Evolutionary conservation across 2,888 invertebrate genomes (phyloP).

Genomic region (Hyposoter dolosus): DNA sequence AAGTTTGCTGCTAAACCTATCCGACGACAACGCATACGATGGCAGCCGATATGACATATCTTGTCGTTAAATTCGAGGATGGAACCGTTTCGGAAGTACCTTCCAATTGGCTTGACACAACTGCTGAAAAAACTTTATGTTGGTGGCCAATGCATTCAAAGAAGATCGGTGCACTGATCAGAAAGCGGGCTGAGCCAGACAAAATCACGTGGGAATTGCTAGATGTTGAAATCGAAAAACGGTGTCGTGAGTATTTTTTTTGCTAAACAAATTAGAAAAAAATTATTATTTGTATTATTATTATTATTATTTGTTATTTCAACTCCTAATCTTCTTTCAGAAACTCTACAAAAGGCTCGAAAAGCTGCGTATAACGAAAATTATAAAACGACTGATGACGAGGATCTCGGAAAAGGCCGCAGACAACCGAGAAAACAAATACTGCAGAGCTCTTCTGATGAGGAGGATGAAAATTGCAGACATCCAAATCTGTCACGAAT

Average conservation of each 20-base stretch:
- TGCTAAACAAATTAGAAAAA: slow-evolving; percentile 1
- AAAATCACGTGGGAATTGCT: slow-evolving; percentile 37
- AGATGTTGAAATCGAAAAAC: slow-evolving; percentile 22
- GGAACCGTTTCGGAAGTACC: slow-evolving; percentile 32
- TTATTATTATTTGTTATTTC: slow-evolving; percentile 13
- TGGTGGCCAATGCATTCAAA: slow-evolving; percentile 26
- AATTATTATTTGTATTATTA: neutral
- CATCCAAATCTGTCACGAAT: slow-evolving; percentile 6
- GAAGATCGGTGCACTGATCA: slow-evolving; percentile 18
- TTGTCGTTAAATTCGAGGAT: slow-evolving; percentile 38
- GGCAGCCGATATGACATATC: slow-evolving; percentile 34
- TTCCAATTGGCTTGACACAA: slow-evolving; percentile 35
- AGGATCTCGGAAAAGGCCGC: slow-evolving; percentile 53
- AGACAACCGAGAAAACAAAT: slow-evolving; percentile 38
- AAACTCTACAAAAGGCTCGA: slow-evolving; percentile 33
- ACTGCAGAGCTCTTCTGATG: slow-evolving; percentile 27
- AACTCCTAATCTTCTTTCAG: slow-evolving; percentile 30
- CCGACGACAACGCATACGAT: slow-evolving; percentile 18
- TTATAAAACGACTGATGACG: slow-evolving; percentile 58
- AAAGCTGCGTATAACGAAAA: slow-evolving; percentile 39
- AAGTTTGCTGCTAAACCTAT: slow-evolving; percentile 16
- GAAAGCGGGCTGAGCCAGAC: slow-evolving; percentile 33
- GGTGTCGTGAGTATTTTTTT: slow-evolving; percentile 13
- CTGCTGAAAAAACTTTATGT: slow-evolving; percentile 33
- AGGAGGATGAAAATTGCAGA: slow-evolving; percentile 33